A percentile compares a stretch with the other conserved stretches of the same genome.
Conservation (phyloP, 2,888 invertebrate genomes). For the Pristionchus maxplancki region DNA sequence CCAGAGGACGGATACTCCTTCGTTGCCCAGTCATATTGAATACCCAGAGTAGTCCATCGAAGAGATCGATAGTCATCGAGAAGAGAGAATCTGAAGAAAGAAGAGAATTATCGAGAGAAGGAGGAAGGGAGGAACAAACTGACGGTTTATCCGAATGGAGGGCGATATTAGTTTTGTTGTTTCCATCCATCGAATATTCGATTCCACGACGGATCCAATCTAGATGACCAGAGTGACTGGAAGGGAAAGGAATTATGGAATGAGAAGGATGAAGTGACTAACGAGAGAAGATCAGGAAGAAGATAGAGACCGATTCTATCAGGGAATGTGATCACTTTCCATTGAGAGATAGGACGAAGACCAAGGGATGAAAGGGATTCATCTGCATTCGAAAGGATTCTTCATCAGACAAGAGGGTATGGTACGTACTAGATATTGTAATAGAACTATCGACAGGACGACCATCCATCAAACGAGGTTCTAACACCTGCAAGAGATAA, state of each 20-base stretch:
- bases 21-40: constrained; percentile 97
- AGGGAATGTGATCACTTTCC: constrained; percentile 64
- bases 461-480: constrained; percentile 78
- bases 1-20: constrained; percentile 83
- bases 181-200: constrained; percentile 8
- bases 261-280: neutral
- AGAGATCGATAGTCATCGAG: constrained; percentile 80
- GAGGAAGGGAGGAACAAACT: neutral
- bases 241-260: neutral
- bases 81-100: constrained; percentile 54
- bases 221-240: neutral
- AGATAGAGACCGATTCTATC: constrained; percentile 68
- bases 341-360: constrained; percentile 54
- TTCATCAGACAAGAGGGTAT: neutral
- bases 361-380: neutral
- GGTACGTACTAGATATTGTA: neutral
- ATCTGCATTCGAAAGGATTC: neutral
- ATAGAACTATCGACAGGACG: neutral
- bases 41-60: constrained; percentile 95
- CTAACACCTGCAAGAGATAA: constrained; percentile 78
- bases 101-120: neutral
- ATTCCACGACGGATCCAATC: constrained; percentile 37
- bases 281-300: constrained; percentile 61
- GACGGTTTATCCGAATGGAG: constrained; percentile 44
- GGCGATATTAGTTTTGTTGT: constrained; percentile 49